A percentile compares a stretch with the other conserved stretches of the same genome.
phyloP scores from a whole-genome alignment of 2,113 vertebrate genomes.

The Ailurus styani region DNA sequence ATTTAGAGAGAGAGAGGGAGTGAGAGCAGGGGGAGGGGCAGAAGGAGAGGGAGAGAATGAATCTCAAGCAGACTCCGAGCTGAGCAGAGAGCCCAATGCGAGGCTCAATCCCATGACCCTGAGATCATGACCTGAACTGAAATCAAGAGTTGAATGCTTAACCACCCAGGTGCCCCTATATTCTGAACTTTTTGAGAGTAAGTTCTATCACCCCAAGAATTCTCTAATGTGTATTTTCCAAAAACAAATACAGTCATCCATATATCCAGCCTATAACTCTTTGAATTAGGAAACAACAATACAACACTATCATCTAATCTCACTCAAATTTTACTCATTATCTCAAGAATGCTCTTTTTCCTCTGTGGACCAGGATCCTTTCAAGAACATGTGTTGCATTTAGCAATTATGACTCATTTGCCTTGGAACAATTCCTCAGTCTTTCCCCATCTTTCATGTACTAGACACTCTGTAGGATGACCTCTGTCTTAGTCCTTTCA shows the following conservation, averaged over 20 bases:
- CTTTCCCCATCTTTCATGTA: not conserved
- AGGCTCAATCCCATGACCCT: not conserved
- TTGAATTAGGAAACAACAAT: not conserved
- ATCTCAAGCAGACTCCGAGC: not conserved
- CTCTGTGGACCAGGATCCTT: not conserved
- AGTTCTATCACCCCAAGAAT: not conserved
- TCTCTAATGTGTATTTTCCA: not conserved
- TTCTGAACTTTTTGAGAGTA: not conserved
- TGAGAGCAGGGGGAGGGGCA: not conserved
- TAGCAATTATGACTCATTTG: not conserved
- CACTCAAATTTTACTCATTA: not conserved
- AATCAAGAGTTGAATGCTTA: not conserved
- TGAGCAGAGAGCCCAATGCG: accelerated
- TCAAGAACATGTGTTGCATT: not conserved
- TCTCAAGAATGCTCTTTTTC: not conserved
- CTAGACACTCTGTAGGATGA: not conserved
- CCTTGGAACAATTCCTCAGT: not conserved
- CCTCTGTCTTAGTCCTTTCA: not conserved
- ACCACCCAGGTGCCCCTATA: not conserved
- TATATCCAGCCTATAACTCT: not conserved
- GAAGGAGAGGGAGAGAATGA: not conserved
- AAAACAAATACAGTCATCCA: not conserved
- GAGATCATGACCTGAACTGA: not conserved
- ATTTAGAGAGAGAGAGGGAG: not conserved
- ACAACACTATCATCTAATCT: not conserved